phyloP scores from a whole-genome alignment of 2,113 vertebrate species.

The Forbesichthys papilliferus region DNA sequence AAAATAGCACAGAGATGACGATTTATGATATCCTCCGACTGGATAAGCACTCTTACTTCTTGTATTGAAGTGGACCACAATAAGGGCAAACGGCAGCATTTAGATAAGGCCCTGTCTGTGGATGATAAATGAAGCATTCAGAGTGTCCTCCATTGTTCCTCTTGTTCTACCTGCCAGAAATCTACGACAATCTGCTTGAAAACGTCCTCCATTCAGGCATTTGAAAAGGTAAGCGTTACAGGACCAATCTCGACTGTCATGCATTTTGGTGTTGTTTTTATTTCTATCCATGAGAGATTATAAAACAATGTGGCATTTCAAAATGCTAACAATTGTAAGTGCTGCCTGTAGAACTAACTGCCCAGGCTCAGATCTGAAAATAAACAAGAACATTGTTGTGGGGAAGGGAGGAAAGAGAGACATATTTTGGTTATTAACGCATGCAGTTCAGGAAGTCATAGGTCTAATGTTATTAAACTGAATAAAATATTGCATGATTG shows the following conservation, averaged over 20 bases:
- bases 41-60: conserved; percentile 28
- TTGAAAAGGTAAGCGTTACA: conserved; percentile 56
- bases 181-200: conserved; percentile 36
- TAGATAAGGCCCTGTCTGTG: conserved; percentile 44
- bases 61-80: conserved; percentile 21
- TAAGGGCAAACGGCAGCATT: conserved; percentile 43
- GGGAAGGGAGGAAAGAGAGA: background rate
- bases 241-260: conserved; percentile 53
- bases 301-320: conserved; percentile 62
- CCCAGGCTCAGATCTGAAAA: conserved; percentile 40
- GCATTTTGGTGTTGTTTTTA: background rate
- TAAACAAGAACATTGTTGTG: background rate
- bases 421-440: background rate
- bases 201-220: conserved; percentile 38
- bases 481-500: background rate
- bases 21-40: conserved; percentile 1
- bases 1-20: conserved; percentile 32
- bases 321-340: conserved; percentile 50
- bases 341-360: conserved; percentile 41
- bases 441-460: conserved; percentile 7
- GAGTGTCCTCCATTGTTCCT: conserved; percentile 41
- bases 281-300: conserved; percentile 26
- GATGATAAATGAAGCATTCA: conserved; percentile 54
- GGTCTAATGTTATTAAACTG: conserved; percentile 1
- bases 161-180: conserved; percentile 42